Base-by-base conservation (phyloP, 2,113 vertebrate genomes). In the Gavia stellata region DNA sequence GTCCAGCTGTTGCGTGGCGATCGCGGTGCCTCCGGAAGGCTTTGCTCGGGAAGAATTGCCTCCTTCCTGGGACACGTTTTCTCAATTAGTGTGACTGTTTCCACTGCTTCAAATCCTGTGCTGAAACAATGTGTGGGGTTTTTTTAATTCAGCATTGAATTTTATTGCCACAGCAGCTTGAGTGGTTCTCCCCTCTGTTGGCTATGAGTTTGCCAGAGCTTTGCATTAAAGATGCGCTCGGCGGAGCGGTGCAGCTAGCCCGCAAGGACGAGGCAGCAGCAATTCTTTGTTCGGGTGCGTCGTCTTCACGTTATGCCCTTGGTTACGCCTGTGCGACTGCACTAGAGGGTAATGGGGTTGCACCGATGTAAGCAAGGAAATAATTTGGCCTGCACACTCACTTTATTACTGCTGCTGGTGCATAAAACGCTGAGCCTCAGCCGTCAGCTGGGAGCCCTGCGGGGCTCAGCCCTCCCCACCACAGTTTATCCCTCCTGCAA, bases 191-290 rank as follows among this genome's bases (percentile, higher is more conserved):
- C 40, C 19, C 58, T 17, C 24, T 5, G 12, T 2, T 5, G 28
- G 14, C 38, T 28, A 3, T 5, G 82, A 21, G 65, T 8, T 40
- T 70, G 38, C 38, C 33, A 7, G 83, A 38, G 83, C 40, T 66
- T 19, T 14, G 34, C 31, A 0, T 31, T 21, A 1, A 1, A 1
- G n/a, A 17, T 3, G 61, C 20, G 0, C 42, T 33, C 3, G 7
- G 44, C 9, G 5, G 29, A 23, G 58, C 9, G 3, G 55, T 1
- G 10, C 40, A 4, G 58, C 25, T 5, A 3, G 40, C 36, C 55
- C 11, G 3, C 19, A 9, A 66, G 81, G 90, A 61, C 3, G 2
- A 18, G 42, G 86, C 40, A 23, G 68, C 52, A 26, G 58, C 63
- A 2, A 1, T 15, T 33, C 40, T 6, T 7, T 12, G 40, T 8